These are phyloP conservation scores for Gephyroberyx darwinii DNA, from an alignment of 2,797 vertebrate genomes.

Conservation along the genomic window DNA sequence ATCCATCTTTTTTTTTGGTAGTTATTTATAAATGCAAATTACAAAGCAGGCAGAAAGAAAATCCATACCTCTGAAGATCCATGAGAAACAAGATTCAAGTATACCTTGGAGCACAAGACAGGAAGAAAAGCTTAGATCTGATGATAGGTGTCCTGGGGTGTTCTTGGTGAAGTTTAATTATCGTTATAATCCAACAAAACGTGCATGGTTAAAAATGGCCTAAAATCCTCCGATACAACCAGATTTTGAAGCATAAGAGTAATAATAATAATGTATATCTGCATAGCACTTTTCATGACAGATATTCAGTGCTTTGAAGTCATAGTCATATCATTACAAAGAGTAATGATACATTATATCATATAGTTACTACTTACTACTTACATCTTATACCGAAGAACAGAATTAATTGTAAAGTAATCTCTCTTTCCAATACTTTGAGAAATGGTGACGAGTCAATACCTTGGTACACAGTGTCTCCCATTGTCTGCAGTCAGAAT, in stretches of 20 bases:
- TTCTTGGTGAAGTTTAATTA: constrained; percentile 1
- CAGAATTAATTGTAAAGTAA: background rate
- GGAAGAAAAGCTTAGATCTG: background rate
- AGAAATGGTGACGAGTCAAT: constrained; percentile 32
- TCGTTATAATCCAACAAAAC: background rate
- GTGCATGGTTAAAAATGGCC: background rate
- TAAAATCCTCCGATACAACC: background rate
- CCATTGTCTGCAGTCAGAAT: constrained; percentile 44
- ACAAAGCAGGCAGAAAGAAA: constrained; percentile 15
- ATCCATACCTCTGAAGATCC: constrained; percentile 13
- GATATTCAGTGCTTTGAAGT: no score
- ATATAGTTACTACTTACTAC: background rate
- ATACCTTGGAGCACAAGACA: background rate
- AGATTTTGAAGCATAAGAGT: background rate
- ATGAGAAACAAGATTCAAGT: background rate
- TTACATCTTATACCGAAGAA: constrained; percentile 7
- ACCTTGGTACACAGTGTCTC: constrained; percentile 74
- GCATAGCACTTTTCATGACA: no score
- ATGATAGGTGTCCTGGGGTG: constrained; percentile 1
- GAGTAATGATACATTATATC: background rate
- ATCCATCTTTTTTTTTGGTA: constrained; percentile 26
- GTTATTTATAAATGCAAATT: constrained; percentile 40
- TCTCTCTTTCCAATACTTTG: background rate
- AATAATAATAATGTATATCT: background rate
- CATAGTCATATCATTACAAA: no score